Base-by-base conservation (phyloP, 2,113 vertebrate species). In the Hypanus sabinus region DNA sequence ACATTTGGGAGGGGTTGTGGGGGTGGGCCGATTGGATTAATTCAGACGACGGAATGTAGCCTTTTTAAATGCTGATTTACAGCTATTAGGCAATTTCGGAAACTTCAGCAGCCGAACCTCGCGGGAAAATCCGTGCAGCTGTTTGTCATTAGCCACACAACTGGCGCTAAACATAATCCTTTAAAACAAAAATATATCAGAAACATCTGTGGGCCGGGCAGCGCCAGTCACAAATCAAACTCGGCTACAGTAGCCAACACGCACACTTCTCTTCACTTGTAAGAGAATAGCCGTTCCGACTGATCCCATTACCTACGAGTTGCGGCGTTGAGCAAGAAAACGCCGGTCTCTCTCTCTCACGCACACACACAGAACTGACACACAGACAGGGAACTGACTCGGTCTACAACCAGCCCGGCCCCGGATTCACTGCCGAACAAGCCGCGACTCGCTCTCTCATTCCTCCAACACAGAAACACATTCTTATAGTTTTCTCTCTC, bases 131-230 rank as follows among this genome's bases (percentile, higher is more conserved):
- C 30, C 16, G 3, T 57, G 24, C 85, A 90, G 85, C 85, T 90
- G 85, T 18, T 90, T n/a, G 38, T n/a, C 85, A 90, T 90, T 90
- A 90, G 60, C 60, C 62, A 90, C 60, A 90, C 60, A 3, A 65
- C 57, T 88, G 83, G 30, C 27, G n/a, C 85, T 46, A 33, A 94
- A 90, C n/a, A 68, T 33, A 60, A 65, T 65, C 85, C 60, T 62
- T 90, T 16, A 90, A 33, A 90, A 68, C 24, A 57, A 76, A 68
- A 9, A 12, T 83, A 8, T 90, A 3, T 65, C 85, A 68, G 85
- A 33, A 90, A 90, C 60, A 90, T 65, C 85, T 90, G 60, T 90
- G 60, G 22, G 27, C 4, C 5, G 18, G 38, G 80, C 20, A 22
- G 36, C 22, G 24, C 7, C 11, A 57, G 3, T 33, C 85, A 65